These are phyloP conservation scores for Tridacna gigas DNA, from an alignment of 2,888 invertebrate species.

Conservation along the genomic window DNA sequence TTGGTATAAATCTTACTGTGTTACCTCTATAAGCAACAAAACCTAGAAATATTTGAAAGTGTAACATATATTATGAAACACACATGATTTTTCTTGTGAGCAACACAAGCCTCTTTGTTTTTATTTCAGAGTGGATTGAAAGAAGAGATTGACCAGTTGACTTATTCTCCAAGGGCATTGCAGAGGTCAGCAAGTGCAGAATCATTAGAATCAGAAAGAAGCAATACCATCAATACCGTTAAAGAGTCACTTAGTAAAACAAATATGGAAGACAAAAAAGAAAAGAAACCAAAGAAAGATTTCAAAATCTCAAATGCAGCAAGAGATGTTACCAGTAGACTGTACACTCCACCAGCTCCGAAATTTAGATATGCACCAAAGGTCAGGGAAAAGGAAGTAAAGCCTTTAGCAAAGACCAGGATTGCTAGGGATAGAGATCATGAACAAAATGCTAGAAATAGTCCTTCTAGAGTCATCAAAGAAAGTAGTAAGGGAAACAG, in stretches of 20 bases:
- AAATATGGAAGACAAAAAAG: slow-evolving; percentile 4
- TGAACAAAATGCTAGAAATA: slow-evolving; percentile 36
- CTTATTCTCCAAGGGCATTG: slow-evolving; percentile 35
- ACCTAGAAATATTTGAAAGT: no score
- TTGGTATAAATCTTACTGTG: no score
- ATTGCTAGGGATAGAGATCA: slow-evolving; percentile 32
- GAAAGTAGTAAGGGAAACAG: slow-evolving; percentile 39
- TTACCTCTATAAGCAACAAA: no score
- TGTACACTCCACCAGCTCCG: slow-evolving; percentile 71
- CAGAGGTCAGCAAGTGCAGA: slow-evolving; percentile 58
- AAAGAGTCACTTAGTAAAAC: slow-evolving; percentile 20
- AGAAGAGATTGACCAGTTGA: slow-evolving; percentile 4
- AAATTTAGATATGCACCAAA: slow-evolving; percentile 71
- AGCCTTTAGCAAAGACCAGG: slow-evolving; percentile 44
- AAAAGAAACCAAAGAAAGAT: slow-evolving; percentile 27
- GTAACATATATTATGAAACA: no score
- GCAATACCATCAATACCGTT: background rate
- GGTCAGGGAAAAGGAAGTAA: slow-evolving; percentile 55
- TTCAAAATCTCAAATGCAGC: slow-evolving; percentile 55
- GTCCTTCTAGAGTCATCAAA: slow-evolving; percentile 42
- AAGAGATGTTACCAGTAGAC: slow-evolving; percentile 71
- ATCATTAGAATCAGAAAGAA: slow-evolving; percentile 27
- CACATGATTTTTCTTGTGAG: no score
- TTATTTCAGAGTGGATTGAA: slow-evolving; percentile 7
- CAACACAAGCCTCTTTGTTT: background rate